These are phyloP conservation scores for Neoscelio sp. DNA, from an alignment of 2,888 invertebrate species.

Conservation along the genomic window DNA sequence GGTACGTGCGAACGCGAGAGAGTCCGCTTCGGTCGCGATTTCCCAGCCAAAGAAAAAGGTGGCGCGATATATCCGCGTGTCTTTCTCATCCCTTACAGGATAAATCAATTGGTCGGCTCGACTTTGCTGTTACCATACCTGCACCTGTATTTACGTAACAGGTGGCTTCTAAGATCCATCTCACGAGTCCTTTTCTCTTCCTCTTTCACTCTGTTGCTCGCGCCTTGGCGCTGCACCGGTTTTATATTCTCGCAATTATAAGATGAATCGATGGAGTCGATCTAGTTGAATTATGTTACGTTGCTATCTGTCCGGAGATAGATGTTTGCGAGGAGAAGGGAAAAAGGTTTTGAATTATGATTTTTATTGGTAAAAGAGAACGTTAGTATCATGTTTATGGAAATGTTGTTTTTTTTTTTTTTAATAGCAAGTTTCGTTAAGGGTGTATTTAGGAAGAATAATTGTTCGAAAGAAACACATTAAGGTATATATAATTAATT, in stretches of 20 bases:
- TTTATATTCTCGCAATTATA: constrained; percentile 60
- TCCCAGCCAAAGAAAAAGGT: constrained; percentile 64
- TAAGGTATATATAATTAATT: too few relatives aligned
- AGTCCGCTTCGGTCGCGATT: constrained; percentile 50
- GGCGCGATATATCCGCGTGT: constrained; percentile 64
- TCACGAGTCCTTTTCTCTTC: constrained; percentile 39
- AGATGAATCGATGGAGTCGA: constrained; percentile 54
- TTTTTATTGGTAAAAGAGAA: constrained; percentile 19
- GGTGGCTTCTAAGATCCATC: constrained; percentile 64
- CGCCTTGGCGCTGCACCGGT: constrained; percentile 27
- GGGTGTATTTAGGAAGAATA: too few relatives aligned
- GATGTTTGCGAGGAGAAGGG: constrained; percentile 5
- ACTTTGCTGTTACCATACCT: constrained; percentile 37
- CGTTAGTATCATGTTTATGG: constrained; percentile 13
- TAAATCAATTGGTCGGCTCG: constrained; percentile 62
- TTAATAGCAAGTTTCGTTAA: not conserved
- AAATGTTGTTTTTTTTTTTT: not conserved
- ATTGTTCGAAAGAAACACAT: too few relatives aligned
- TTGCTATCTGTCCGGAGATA: constrained; percentile 9
- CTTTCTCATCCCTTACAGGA: constrained; percentile 59
- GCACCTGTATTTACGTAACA: constrained; percentile 67
- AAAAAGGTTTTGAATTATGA: constrained; percentile 16
- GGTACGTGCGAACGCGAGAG: too few relatives aligned
- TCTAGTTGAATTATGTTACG: constrained; percentile 25
- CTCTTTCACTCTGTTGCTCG: constrained; percentile 59